Base-by-base conservation (phyloP, 1,140 invertebrate species). In the Lordiphosa collinella region DNA sequence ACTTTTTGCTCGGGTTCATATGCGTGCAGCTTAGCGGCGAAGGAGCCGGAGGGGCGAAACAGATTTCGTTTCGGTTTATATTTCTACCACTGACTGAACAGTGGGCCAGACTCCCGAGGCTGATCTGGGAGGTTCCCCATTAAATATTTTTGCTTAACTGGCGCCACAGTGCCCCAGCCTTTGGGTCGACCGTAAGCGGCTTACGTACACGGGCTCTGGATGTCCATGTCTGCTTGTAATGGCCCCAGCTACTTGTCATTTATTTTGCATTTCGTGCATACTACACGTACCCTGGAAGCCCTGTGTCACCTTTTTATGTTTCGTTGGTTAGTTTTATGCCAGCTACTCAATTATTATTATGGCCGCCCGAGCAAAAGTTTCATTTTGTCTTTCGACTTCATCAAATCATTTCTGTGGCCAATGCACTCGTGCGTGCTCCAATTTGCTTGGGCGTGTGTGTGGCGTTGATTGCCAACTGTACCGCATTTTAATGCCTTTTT, bases 321-420 rank as follows among this genome's bases (percentile, higher is more conserved):
- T 41, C 34, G 37, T 48, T 52, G 40, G 38, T 25, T 68, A 50
- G 51, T 46, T 53, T 41, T 25, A 44, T 35, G 63, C 47, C 54
- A 61, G 66, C 69, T 38, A 82, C 78, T 82, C 76, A 82, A 82
- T 84, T 82, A 82, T 80, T 82, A 71, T 76, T 60, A 60, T 80
- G 71, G 76, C 66, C 38, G 71, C 76, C 66, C 38, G 46, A 25
- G 22, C 25, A 54, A 55, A 82, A 66, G 56, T 82, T 75, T 55
- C 47, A 36, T 13, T 41, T 52, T 16, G 25, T n/a, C 12, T 7
- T 11, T 32, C 16, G 56, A 32, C 48, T 62, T 57, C 52, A 62
- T 71, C 76, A 76, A 74, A 75, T 82, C 63, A 70, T 69, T 76
- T 84, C 68, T 76, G 76, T 69, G 67, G 72, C 52, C 78, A 38